Conservation (phyloP, 2,888 invertebrate species). For the Lagria hirta region DNA sequence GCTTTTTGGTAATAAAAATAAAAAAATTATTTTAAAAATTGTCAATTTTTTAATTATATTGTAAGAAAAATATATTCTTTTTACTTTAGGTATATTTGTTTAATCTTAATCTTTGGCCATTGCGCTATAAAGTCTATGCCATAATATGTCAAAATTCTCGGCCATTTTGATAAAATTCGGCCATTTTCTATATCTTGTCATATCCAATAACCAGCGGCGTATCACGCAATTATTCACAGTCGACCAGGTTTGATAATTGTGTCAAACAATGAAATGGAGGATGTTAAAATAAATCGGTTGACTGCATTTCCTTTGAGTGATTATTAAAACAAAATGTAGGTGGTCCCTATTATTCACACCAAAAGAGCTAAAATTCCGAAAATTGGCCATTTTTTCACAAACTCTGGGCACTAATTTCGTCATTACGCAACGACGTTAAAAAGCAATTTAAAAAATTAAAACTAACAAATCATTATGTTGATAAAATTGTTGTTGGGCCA, state of each 20-base stretch:
- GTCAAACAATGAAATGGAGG: conserved; percentile 2
- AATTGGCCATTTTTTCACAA: too few species aligned
- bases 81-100: too few species aligned
- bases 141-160: too few species aligned
- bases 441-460: conserved; percentile 4
- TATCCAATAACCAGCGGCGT: conserved; percentile 14
- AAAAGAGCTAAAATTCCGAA: too few species aligned
- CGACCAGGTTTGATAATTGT: conserved; percentile 2
- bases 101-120: too few species aligned
- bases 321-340: conserved; percentile 1
- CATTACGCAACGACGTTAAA: neutral
- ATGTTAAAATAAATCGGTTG: conserved; percentile 3
- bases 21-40: too few species aligned
- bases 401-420: too few species aligned
- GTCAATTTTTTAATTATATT: too few species aligned
- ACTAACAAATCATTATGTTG: conserved; percentile 18
- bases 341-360: conserved; percentile 2
- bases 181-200: conserved; percentile 25
- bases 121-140: too few species aligned
- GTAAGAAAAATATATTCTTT: too few species aligned
- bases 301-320: neutral
- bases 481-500: conserved; percentile 11
- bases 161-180: too few species aligned
- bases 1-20: too few species aligned
- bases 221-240: conserved; percentile 15